Conservation (phyloP, 2,888 invertebrate genomes). For the Villa cingulata region DNA sequence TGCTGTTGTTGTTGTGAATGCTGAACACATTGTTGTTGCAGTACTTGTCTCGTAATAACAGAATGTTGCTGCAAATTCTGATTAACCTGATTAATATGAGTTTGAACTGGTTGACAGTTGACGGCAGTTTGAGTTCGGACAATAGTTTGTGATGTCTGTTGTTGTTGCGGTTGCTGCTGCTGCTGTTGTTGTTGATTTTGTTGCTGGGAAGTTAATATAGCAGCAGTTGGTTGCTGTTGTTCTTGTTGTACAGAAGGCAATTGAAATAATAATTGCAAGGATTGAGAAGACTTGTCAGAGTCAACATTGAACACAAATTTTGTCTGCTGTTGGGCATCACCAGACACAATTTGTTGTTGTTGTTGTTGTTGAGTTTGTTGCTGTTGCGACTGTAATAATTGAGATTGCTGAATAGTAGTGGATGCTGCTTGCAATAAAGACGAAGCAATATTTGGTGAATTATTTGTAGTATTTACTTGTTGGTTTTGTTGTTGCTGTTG, state of each 20-base stretch:
- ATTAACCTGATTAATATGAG: constrained; percentile 29
- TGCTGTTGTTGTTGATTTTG: constrained; percentile 15
- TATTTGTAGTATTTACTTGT: constrained; percentile 8
- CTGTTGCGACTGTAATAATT: constrained; percentile 21
- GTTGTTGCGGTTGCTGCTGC: constrained; percentile 19
- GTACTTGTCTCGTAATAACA: constrained; percentile 7
- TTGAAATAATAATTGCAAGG: constrained; percentile 34
- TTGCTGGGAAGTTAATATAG: constrained; percentile 13
- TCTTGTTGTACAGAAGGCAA: constrained; percentile 25
- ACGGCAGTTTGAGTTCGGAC: constrained; percentile 7
- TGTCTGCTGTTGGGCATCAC: constrained; percentile 26
- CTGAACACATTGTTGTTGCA: constrained; percentile 6
- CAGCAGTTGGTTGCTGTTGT: constrained; percentile 14
- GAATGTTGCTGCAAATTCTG: constrained; percentile 28
- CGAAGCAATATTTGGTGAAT: constrained; percentile 10
- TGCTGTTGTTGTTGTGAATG: constrained; percentile 32
- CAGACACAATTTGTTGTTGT: constrained; percentile 13
- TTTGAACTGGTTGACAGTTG: constrained; percentile 7
- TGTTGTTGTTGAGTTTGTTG: constrained; percentile 18
- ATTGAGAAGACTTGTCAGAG: constrained; percentile 32
- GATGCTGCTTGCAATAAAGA: constrained; percentile 10
- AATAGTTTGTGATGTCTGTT: constrained; percentile 5
- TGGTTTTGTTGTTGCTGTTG: constrained; percentile 7
- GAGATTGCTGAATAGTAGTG: constrained; percentile 21
- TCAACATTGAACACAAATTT: constrained; percentile 37